These are phyloP conservation scores for Parapsyche elsis DNA, from an alignment of 1,140 invertebrate genomes.

Conservation along the genomic window DNA sequence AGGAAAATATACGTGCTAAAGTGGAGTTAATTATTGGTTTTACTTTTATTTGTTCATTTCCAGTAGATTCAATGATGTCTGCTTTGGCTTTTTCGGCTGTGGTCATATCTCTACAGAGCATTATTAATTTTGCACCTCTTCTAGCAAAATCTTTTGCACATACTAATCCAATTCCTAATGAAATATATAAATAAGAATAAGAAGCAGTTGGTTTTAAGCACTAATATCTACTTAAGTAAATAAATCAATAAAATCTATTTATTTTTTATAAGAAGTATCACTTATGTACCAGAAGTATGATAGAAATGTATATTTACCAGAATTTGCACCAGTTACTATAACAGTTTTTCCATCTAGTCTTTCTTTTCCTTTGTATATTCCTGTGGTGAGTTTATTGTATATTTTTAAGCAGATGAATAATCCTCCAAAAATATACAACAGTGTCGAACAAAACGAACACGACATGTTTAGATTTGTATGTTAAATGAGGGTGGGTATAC, in stretches of 20 bases:
- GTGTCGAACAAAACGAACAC: not conserved
- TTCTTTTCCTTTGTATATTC: conserved; percentile 50
- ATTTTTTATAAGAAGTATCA: too few relatives aligned
- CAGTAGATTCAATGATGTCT: conserved; percentile 64
- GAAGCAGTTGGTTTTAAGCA: not conserved
- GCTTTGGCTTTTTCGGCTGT: conserved; percentile 70
- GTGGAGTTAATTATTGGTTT: too few relatives aligned
- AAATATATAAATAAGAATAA: conserved; percentile 50
- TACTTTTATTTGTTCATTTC: conserved; percentile 13
- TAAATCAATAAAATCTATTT: too few relatives aligned
- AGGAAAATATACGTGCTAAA: too few relatives aligned
- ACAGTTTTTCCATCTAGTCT: conserved; percentile 54
- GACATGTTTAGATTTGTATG: too few relatives aligned
- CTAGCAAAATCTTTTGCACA: conserved; percentile 78
- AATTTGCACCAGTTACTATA: conserved; percentile 50
- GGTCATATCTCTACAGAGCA: conserved; percentile 76
- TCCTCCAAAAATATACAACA: not conserved
- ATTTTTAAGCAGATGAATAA: conserved; percentile 36
- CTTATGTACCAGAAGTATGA: too few relatives aligned
- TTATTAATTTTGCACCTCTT: conserved; percentile 78
- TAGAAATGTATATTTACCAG: conserved; percentile 31
- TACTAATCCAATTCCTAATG: conserved; percentile 70
- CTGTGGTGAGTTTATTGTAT: conserved; percentile 47
- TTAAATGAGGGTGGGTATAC: too few relatives aligned
- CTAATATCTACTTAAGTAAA: too few relatives aligned